phyloP scores from a whole-genome alignment of 2,113 vertebrate genomes.

The Tetrax tetrax region DNA sequence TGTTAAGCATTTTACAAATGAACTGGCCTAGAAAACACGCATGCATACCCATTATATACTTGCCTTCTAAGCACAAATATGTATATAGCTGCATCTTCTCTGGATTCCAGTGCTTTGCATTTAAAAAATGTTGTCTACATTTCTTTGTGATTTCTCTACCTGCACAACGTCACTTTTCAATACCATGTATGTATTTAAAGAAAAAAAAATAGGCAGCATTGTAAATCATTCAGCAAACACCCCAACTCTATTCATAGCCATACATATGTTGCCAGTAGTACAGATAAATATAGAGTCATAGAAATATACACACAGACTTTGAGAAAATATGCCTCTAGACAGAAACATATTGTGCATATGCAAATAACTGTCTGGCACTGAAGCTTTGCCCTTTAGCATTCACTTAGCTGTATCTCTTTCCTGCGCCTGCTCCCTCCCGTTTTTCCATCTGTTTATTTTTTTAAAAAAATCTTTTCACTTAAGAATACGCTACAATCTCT shows the following conservation, averaged over 20 bases:
- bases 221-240: slow-evolving; percentile 72
- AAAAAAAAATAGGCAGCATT: slow-evolving; percentile 54
- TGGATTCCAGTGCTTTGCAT: neutral
- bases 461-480: slow-evolving; percentile 55
- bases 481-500: slow-evolving; percentile 65
- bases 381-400: slow-evolving; percentile 80
- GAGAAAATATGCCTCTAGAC: slow-evolving; percentile 75
- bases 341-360: slow-evolving; percentile 83
- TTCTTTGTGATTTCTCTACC: neutral
- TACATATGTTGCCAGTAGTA: slow-evolving; percentile 79
- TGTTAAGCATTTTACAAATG: neutral
- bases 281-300: slow-evolving; percentile 80
- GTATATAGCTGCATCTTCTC: neutral
- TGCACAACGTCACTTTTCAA: neutral
- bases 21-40: slow-evolving; percentile 16
- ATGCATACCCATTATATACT: neutral
- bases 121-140: neutral
- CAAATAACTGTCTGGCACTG: slow-evolving; percentile 79
- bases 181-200: slow-evolving; percentile 40
- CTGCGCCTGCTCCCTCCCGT: slow-evolving; percentile 14
- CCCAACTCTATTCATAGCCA: slow-evolving; percentile 75
- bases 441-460: slow-evolving; percentile 78
- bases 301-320: slow-evolving; percentile 78
- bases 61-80: neutral
- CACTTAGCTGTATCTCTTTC: slow-evolving; percentile 67